These are phyloP conservation scores for Tokudaia muenninki DNA, from an alignment of 2,797 vertebrate genomes.

Conservation along the genomic window DNA sequence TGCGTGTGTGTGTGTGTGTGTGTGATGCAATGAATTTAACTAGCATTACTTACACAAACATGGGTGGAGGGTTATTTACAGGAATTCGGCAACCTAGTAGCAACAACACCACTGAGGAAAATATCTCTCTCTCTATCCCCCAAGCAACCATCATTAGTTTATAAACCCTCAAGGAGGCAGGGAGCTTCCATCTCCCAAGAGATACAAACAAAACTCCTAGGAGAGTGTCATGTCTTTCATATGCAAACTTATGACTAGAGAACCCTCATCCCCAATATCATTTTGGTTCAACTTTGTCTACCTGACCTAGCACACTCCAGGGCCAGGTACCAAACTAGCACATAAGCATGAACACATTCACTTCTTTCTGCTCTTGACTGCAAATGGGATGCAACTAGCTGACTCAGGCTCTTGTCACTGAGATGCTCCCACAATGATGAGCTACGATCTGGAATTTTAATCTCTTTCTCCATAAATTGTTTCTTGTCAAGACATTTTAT, in stretches of 20 bases:
- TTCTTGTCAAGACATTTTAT: background rate
- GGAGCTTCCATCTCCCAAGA: background rate
- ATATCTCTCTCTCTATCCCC: background rate
- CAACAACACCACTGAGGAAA: too few species aligned
- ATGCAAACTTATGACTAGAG: background rate
- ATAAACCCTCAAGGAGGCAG: background rate
- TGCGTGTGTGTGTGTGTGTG: background rate
- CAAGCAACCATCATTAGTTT: background rate
- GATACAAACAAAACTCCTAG: background rate
- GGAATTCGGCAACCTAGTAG: background rate
- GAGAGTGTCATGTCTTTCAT: background rate
- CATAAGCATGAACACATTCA: too few species aligned
- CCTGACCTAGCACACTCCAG: background rate
- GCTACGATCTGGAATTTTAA: background rate
- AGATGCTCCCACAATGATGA: background rate
- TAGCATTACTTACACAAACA: background rate
- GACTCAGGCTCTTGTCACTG: background rate
- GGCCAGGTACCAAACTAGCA: background rate
- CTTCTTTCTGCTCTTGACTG: background rate
- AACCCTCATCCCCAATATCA: background rate
- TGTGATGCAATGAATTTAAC: background rate
- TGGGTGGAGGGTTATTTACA: background rate
- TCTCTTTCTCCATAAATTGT: background rate
- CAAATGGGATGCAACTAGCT: background rate
- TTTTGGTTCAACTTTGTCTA: background rate